Evolutionary conservation across 2,797 vertebrate species (phyloP).

Genomic region (Limosa lapponica): DNA sequence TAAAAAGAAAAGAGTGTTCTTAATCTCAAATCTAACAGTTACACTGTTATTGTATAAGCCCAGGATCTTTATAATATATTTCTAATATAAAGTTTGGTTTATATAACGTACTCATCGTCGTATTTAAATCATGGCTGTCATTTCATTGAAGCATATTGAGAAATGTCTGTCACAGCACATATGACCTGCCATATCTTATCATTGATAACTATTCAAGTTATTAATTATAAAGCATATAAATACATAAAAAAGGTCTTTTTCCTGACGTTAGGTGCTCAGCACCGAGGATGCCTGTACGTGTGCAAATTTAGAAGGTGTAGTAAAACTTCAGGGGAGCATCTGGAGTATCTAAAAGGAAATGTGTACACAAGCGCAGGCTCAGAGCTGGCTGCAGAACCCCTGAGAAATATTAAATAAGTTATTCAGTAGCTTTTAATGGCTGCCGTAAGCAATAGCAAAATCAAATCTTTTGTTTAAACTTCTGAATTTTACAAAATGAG

Average conservation of each 20-base stretch:
- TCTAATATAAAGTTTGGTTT: neutral
- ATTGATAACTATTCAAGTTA: neutral
- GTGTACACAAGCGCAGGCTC: neutral
- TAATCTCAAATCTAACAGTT: neutral
- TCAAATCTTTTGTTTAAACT: neutral
- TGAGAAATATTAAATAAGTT: neutral
- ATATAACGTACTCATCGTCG: neutral
- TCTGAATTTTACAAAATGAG: neutral
- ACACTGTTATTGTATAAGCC: fast-evolving
- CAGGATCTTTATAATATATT: neutral
- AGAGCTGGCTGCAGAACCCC: neutral
- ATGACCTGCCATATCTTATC: neutral
- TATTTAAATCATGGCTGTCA: neutral
- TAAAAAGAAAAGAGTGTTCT: neutral
- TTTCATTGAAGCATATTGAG: neutral
- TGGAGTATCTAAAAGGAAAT: neutral
- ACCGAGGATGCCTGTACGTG: neutral
- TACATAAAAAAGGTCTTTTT: fast-evolving
- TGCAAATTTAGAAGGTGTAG: neutral
- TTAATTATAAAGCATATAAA: neutral
- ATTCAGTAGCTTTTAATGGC: neutral
- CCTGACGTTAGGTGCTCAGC: neutral
- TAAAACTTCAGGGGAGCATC: neutral
- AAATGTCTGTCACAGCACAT: neutral
- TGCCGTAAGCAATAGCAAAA: neutral